Evolutionary conservation across 2,888 invertebrate species (phyloP), one percentile per base, ranked within the genome.

Genomic region (Tholera decimalis): DNA sequence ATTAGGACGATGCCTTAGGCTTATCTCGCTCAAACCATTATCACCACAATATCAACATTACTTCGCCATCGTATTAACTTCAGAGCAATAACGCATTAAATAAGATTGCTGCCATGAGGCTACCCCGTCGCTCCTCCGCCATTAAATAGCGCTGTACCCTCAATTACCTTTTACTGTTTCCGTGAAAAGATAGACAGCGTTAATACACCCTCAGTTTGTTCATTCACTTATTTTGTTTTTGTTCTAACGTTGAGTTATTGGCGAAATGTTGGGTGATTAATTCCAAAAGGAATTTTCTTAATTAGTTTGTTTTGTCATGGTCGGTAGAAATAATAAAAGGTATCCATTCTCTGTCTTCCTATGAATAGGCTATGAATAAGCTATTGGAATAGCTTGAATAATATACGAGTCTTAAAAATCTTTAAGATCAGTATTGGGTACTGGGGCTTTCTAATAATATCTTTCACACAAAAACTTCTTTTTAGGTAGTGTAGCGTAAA

Each of bases 81-180:
- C 47, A 44, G 50, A 55, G 67, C 58, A 55, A 57, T 73, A 73
- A 73, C 44, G 37, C 58, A 63, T 79, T 63, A 75, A 75, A 70
- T 66, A 79, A 73, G 76, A 73, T 73, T 41, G 70, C 56, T 37
- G 51, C 58, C 58, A 55, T 33, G 22, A 49, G 60, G 60, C 22
- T 30, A 9, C 43, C 43, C 67, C 51, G 46, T 51, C n/a, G n/a
- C 65, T 43, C 47, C 54, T 43, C 33, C 54, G 49, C 56, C 77
- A 63, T 78, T 79, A 80, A 76, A 73, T 73, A 69, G 46, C 58
- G 26, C 58, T 13, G 33, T 76, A 59, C 72, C 62, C 63, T 69
- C 73, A 69, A 79, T 80, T 77, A 80, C 66, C 66, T 69, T 61
- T 69, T 73, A 79, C 77, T 56, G 58, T 59, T 73, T 73, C 69